Base-by-base conservation (phyloP, 2,797 vertebrate species). In the Pitangus sulphuratus region DNA sequence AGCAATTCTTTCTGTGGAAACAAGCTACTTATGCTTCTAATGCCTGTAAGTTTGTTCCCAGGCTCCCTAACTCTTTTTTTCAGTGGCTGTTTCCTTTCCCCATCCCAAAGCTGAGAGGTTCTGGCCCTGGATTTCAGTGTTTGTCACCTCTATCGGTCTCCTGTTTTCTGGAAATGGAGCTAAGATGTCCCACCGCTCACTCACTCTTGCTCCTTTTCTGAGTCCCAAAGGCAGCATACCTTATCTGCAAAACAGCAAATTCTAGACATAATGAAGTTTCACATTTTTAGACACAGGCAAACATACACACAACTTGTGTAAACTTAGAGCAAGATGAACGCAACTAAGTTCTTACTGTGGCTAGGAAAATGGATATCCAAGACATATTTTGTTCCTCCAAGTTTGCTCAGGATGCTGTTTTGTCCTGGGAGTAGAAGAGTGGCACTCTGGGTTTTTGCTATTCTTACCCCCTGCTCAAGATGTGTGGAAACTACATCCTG, bases 401-500 rank as follows among this genome's bases (percentile, higher is more conserved):
- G 65, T 57, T 70, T 66, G 42, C 42, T 76, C 47, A 62, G 54
- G 74, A 65, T 90, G 42, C 47, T 24, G 3, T 50, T 97, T 72
- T 84, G 62, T 65, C 62, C 47, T 24, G 62, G 24, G 35, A 90
- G 50, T 16, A 65, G 30, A 68, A 75, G 37, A 58, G 31, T 48
- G 44, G 17, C 85, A 69, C 12, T 88, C 45, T 11, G 45, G 18
- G 13, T 35, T 53, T 61, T 69, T 72, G 83, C 74, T 95, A 35
- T 94, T 95, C 88, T 97, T 94, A 75, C 58, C 25, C 39, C 14
- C n/a, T 31, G 65, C 28, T 87, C 70, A 82, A 89, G 74, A 95
- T 35, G 6, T 84, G 90, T 89, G 47, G 85, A 96, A 91, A 93
- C 62, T 84, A 90, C 90, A 95, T 95, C 86, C 90, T 95, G 96